Conservation (phyloP, 2,888 invertebrate genomes). For the Agrochola lychnidis region DNA sequence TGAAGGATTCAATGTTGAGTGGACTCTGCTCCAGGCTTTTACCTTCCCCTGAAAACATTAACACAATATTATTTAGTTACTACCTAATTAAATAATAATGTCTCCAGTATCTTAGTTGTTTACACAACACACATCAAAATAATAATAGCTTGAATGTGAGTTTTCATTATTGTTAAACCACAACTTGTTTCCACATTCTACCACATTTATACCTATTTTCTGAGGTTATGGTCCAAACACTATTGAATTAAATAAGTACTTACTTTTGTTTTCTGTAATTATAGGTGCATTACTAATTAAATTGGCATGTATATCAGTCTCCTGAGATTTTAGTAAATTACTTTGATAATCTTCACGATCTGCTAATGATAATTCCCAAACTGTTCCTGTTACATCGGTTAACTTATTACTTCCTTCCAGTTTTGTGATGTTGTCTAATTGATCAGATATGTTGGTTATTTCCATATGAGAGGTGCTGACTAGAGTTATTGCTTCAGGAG, state of each 20-base stretch:
- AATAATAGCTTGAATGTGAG: neutral
- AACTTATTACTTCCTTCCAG: conserved; percentile 25
- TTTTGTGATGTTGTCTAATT: conserved; percentile 23
- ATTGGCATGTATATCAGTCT: conserved; percentile 61
- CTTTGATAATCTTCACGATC: conserved; percentile 42
- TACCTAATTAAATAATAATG: neutral
- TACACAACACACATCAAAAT: neutral
- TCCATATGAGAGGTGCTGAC: conserved; percentile 36
- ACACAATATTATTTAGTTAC: neutral
- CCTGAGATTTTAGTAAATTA: conserved; percentile 37
- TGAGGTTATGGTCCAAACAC: neutral
- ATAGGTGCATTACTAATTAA: conserved; percentile 39
- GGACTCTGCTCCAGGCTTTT: conserved; percentile 63
- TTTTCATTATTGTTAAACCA: neutral
- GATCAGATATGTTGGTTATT: conserved; percentile 28
- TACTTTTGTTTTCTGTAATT: conserved; percentile 39
- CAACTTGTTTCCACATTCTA: neutral
- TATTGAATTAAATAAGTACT: conserved; percentile 18
- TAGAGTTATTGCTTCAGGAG: conserved; percentile 61
- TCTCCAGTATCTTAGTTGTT: neutral
- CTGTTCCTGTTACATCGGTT: conserved; percentile 27
- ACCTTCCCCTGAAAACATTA: conserved; percentile 71
- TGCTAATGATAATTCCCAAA: conserved; percentile 52
- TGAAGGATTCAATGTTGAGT: conserved; percentile 81
- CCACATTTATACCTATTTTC: neutral